phyloP scores from a whole-genome alignment of 2,888 invertebrate genomes.

The Fabriciana adippe region DNA sequence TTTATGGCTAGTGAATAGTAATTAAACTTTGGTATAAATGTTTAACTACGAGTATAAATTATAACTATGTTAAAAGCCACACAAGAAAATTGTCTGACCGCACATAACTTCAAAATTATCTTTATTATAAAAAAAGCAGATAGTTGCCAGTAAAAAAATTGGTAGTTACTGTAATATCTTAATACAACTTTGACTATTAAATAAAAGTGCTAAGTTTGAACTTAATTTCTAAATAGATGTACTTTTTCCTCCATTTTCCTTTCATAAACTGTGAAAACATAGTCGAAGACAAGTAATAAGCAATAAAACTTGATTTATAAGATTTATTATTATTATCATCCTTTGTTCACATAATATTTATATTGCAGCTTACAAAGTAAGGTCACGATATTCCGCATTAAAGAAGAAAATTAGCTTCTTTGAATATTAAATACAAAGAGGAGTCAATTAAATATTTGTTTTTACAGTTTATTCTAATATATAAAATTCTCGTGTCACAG shows the following conservation, averaged over 20 bases:
- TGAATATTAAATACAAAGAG: constrained; percentile 23
- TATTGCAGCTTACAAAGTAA: constrained; percentile 14
- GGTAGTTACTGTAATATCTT: too few species aligned
- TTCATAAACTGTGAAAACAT: constrained; percentile 3
- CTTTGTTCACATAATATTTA: constrained; percentile 8
- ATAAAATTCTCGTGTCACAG: too few species aligned
- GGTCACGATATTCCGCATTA: constrained; percentile 17
- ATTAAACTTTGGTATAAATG: too few species aligned
- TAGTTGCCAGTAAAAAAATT: too few species aligned
- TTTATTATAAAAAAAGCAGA: too few species aligned
- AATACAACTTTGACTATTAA: too few species aligned
- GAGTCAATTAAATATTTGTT: not conserved
- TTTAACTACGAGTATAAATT: too few species aligned
- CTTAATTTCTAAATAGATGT: not conserved
- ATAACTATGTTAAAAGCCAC: too few species aligned
- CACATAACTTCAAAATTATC: too few species aligned
- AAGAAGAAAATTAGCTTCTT: constrained; percentile 26
- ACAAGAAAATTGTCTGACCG: too few species aligned
- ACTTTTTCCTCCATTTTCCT: not conserved
- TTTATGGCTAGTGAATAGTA: too few species aligned
- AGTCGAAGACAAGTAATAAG: constrained; percentile 13
- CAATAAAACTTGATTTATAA: constrained; percentile 16
- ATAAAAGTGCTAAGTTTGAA: not conserved
- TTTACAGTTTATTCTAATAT: constrained; percentile 12
- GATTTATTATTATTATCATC: constrained; percentile 6